Evolutionary conservation across 2,888 invertebrate species (phyloP), one percentile per base, ranked within the genome.

Genomic region (Microplitis deprimator): DNA sequence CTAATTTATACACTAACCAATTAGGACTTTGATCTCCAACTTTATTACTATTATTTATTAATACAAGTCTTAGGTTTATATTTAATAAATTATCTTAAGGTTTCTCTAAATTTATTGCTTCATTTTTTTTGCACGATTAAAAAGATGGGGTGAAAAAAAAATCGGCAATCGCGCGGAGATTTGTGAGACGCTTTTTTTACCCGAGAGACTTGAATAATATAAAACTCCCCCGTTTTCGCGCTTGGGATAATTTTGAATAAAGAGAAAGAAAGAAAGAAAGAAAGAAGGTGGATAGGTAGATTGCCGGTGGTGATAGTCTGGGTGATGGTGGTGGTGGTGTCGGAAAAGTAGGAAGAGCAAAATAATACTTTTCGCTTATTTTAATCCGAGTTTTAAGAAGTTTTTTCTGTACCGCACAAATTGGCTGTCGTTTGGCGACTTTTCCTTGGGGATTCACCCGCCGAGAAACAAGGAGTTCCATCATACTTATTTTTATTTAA

Each of bases 361-460:
- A 50, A 61, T 61, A 76, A 71, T 79, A 78, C 73, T 80, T 77
- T 80, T 81, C 82, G 82, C 83, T 85, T 85, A 84, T 86, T 88
- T 87, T 87, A 87, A 88, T 88, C 87, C 83, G 85, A 86, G 85
- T 88, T 87, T 88, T 84, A 85, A 87, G 83, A 84, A 87, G 83
- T 84, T 85, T 84, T 73, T 67, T 79, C 82, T 80, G 79, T 81
- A 82, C 83, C 78, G 78, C 78, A 84, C 81, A 88, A 88, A 88
- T 88, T 88, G 87, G 85, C 88, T 84, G 84, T 88, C 88, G 86
- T 88, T 88, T 88, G 87, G 85, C 83, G 81, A 81, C 68, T 68
- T 70, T 79, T 75, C 79, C 73, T 68, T 7, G 72, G 77, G 79
- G 67, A 71, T 38, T 64, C 29, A 60, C 73, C 40, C 67, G 76